Base-by-base conservation (phyloP, 2,888 invertebrate species). In the Melinaea marsaeus region DNA sequence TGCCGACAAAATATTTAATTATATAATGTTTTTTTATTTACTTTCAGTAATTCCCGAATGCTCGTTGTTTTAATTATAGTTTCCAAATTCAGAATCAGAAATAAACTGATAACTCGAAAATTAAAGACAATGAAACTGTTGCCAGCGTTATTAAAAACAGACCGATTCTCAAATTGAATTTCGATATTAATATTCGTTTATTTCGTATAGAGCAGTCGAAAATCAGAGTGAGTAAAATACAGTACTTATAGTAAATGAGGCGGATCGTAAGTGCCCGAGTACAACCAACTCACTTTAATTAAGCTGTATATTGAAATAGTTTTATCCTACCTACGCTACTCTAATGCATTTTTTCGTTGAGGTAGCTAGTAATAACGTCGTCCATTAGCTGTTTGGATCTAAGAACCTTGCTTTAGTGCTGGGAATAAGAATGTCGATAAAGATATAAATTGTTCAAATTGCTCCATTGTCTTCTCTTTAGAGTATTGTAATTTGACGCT, bases 331-430 rank as follows among this genome's bases (percentile, higher is more conserved):
- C 88, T 80, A 86, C 81, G 73, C 80, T 78, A 82, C 83, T 79
- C 84, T 89, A 89, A 90, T 90, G 89, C 84, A 87, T 83, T 89
- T 88, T 88, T 89, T 88, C 83, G 79, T 83, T 73, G 79, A 84
- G 81, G 83, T 84, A 79, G 79, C 81, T 80, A 75, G 85, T 87
- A 88, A 87, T 87, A 86, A 85, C 77, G 75, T 76, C 77, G 77
- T 79, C 84, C 87, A 87, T 88, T 87, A 86, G 83, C 80, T 81
- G 83, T 84, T 84, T 81, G 77, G 75, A 81, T 75, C 79, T 73
- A 79, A 81, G 77, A 75, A 80, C 75, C 76, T 73, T 71, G 70
- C 62, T 68, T 76, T 82, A 80, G 76, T 77, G 80, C 69, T 79
- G 80, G 73, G 76, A 79, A 75, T 75, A 69, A 68, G 72, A 74